Evolutionary conservation across 2,888 invertebrate genomes (phyloP), one percentile per base, ranked within the genome.

Genomic region (Choristoneura rosaceana): DNA sequence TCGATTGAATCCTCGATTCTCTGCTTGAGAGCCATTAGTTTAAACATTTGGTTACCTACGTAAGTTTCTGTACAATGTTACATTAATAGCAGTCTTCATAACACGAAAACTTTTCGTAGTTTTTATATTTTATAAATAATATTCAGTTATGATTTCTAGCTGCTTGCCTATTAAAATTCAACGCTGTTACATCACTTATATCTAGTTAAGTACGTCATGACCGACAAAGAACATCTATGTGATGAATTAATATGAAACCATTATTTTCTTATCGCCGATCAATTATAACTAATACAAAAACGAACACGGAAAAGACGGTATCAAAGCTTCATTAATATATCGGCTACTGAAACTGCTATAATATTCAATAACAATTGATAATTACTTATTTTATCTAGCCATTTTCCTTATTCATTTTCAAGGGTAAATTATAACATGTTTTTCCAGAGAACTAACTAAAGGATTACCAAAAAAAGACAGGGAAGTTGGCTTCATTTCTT

Each of bases 291-390:
- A 52, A 52, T 52, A 52, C 52, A 52, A 52, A 52, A 17, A 17
- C 17, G 17, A 17, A 52, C 52, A 17, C 15, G 52, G 52, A 52
- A 52, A 52, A 52, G 52, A 52, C 17, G 52, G 5, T 7, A 52
- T 17, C 17, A 17, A 52, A 52, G 25, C 15, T 4, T 8, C 15
- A 5, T 3, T 52, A 5, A 17, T 43, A 52, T 52, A 17, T 52
- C 52, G 52, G 52, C 52, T 17, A 47, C 17, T 17, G 52, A 43
- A 43, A n/a, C 5, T 50, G 50, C n/a, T n/a, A 15, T n/a, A n/a
- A n/a, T 52, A 52, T 52, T 52, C 15, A 52, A 52, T 52, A 52
- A 17, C 52, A 3, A 52, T 52, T 52, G n/a, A 17, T 52, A 17
- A 25, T 55, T 55, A 55, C 25, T 55, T 25, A 55, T 55, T 55